Base-by-base conservation (phyloP, 2,797 vertebrate genomes). In the Leptatherina wallacei region DNA sequence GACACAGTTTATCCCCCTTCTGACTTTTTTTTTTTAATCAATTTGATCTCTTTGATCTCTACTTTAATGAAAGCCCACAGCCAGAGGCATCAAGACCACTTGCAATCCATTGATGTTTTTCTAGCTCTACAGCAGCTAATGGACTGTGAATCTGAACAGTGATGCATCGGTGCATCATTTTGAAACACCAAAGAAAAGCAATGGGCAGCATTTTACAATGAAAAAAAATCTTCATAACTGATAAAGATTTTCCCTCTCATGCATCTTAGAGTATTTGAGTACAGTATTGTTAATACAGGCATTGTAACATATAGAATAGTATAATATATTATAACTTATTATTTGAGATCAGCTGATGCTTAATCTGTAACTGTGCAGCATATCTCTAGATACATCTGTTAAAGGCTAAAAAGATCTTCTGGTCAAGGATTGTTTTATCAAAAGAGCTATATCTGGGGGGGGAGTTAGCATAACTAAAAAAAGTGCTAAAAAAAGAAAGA, bases 1-100 rank as follows among this genome's bases (percentile, higher is more conserved):
- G 59, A 85, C 77, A 83, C 24, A 44, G 65, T 86, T 85, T 83
- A 72, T 49, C 59, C 24, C 47, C 36, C 64, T 61, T 75, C 72
- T 68, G 49, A 83, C 73, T 82, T 78, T 85, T 76, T 27, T 60
- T 61, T 61, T 30, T 44, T 12, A 61, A 91, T 90, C 87, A 89
- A 57, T 84, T 76, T 82, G 59, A 88, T 84, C 84, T 84, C 83
- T 89, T 83, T 91, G 87, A 91, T 91, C 73, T 88, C 64, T 87
- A 85, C 82, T 81, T 85, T 84, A 80, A 88, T 83, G 67, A 85
- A 87, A 84, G 81, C 81, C 76, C 54, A 61, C 65, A 86, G 85
- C 81, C 81, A 82, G 84, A 90, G 66, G 73, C 75, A 82, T 81
- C 75, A 69, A 58, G 69, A 71, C 61, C 66, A 65, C 60, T 86